These are phyloP conservation scores for Clarias pachynema DNA, from an alignment of 2,797 vertebrate genomes.

Conservation along the genomic window DNA sequence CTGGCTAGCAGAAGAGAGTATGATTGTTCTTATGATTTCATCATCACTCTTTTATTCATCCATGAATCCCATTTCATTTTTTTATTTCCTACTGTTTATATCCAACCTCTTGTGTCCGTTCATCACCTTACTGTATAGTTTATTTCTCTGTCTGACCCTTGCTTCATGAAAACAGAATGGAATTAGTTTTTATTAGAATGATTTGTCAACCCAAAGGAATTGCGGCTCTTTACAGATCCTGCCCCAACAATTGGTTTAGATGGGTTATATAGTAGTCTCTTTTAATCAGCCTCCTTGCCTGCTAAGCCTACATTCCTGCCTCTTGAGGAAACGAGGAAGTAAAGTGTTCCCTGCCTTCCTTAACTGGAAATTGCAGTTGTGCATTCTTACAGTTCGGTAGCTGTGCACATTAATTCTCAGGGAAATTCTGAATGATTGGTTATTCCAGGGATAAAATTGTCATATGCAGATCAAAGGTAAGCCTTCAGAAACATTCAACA, in stretches of 20 bases:
- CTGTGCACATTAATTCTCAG: background rate
- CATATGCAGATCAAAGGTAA: background rate
- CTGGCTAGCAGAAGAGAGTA: background rate
- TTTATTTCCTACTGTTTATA: background rate
- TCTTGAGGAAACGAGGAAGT: background rate
- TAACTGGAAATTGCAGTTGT: background rate
- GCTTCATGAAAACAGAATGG: background rate
- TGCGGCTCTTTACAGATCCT: background rate
- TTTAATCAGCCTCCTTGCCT: background rate
- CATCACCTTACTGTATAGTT: background rate
- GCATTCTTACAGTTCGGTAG: background rate
- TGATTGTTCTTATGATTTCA: background rate
- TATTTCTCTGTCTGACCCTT: background rate
- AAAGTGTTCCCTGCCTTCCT: background rate
- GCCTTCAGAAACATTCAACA: background rate
- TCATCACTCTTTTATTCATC: background rate
- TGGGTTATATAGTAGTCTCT: slow-evolving; percentile 8
- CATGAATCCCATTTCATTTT: background rate
- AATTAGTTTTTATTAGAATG: slow-evolving; percentile 3
- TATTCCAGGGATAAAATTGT: background rate
- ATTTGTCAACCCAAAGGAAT: slow-evolving; percentile 9
- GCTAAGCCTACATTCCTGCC: background rate
- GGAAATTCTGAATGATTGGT: background rate
- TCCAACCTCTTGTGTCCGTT: background rate
- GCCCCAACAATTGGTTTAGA: slow-evolving; percentile 5